Evolutionary conservation across 2,888 invertebrate species (phyloP).

Genomic region (Lithophane socia): DNA sequence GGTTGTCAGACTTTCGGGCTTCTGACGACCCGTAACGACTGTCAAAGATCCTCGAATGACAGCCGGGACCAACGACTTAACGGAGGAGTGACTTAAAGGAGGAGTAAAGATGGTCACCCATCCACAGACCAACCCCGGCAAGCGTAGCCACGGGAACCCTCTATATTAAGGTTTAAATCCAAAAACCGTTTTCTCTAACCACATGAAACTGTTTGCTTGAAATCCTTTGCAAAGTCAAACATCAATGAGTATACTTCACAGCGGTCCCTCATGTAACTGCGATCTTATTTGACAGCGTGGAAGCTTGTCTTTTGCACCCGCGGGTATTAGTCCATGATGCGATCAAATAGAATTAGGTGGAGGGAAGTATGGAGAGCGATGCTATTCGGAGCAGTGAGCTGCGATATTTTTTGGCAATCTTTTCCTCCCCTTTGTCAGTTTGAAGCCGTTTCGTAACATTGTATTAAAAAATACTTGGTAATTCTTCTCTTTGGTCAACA

Average conservation of each 20-base stretch:
- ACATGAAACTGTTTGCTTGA: neutral
- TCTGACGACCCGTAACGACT: too few relatives aligned
- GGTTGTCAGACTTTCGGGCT: too few relatives aligned
- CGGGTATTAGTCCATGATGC: constrained; percentile 39
- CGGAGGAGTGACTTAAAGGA: too few relatives aligned
- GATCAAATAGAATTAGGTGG: constrained; percentile 39
- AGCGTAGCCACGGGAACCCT: too few relatives aligned
- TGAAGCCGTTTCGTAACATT: too few relatives aligned
- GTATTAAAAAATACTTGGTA: too few relatives aligned
- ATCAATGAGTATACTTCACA: constrained; percentile 24
- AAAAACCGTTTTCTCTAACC: neutral
- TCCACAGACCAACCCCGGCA: too few relatives aligned
- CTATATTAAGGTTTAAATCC: neutral
- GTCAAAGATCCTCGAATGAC: too few relatives aligned
- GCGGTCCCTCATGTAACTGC: constrained; percentile 46
- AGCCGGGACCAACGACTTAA: too few relatives aligned
- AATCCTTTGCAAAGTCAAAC: constrained; percentile 43
- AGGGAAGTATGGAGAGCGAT: neutral
- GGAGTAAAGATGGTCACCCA: too few relatives aligned
- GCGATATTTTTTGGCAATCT: neutral
- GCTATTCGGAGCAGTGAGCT: neutral
- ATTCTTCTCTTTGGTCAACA: too few relatives aligned
- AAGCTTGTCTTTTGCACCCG: constrained; percentile 48
- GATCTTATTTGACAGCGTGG: constrained; percentile 51
- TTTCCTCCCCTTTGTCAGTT: too few relatives aligned